Base-by-base conservation (phyloP, 2,113 vertebrate species). In the Colossoma macropomum region DNA sequence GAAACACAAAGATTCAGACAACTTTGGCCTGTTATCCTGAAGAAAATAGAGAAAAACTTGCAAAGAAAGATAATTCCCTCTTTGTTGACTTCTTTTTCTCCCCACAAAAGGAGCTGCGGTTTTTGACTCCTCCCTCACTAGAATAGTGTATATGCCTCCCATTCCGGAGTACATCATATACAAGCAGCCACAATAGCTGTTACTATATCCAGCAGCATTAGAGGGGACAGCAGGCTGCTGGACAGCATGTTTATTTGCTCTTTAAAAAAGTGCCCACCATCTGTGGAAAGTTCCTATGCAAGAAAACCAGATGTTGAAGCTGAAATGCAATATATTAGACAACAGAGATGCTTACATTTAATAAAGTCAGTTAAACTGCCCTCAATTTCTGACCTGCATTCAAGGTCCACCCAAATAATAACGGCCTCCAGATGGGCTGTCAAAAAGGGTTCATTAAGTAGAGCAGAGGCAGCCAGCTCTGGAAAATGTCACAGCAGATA, bases 251-350 rank as follows among this genome's bases (percentile, higher is more conserved):
- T 21, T 41, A 41, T 25, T 70, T 41, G 19, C 32, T 70, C 7
- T 68, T 50, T 17, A 79, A 84, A 63, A 52, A 85, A 80, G n/a
- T 72, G 82, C 83, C 30, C 45, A 62, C 11, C 48, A 85, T 82
- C 74, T 72, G 16, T 60, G 71, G 79, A 88, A 79, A 75, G 65
- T 62, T 80, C 23, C 77, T 19, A 77, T 0, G 27, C n/a, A 30
- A 32, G 60, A 72, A 85, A 78, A 83, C 66, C 76, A 74, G 77
- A 88, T 41, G 78, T 81, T 71, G 59, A 69, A 27, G 78, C 28
- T 68, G 65, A 50, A 79, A 80, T 28, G 62, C 76, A 86, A 59
- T 52, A 27, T 23, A 13, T 73, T 4, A 25, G 15, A 73, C 69
- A 50, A 27, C 75, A 52, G 75, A 10, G 54, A 74, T 3, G 21